Base-by-base conservation (phyloP, 2,888 invertebrate genomes). In the Hymenopus coronatus region DNA sequence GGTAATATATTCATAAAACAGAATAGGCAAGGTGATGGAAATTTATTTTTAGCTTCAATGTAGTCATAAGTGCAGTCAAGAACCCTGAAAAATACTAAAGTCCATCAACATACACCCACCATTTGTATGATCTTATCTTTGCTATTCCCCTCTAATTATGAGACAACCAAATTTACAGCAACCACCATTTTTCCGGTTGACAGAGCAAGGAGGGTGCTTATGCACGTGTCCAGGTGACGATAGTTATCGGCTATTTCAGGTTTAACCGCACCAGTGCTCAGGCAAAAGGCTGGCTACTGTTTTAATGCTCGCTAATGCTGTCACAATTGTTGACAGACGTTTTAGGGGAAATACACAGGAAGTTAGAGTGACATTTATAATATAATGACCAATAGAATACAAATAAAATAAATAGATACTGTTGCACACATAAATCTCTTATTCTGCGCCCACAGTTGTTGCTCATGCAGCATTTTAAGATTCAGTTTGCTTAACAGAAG, bases 191-290 rank as follows among this genome's bases (percentile, higher is more conserved):
- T 81, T 86, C 86, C 85, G 54, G 86, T 12, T 81, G 81, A 86
- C 28, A 81, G 30, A 81, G 14, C 81, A 54, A 28, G 28, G 27
- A 70, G 54, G 86, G 28, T 81, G 81, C 54, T 4, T 14, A 20
- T 25, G 28, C 81, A 54, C 85, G 54, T n/a, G 28, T 30, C 84
- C 33, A 46, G 46, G 85, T 86, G 28, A 81, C 28, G 86, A 86
- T 86, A 81, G 14, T 86, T 86, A 86, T 86, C 86, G 28, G 28
- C 28, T 20, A 28, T 20, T n/a, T 28, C 9, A 28, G 30, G 86
- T 86, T 86, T 86, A 86, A 81, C 46, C 86, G 86, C 46, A 28
- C 28, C 85, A 85, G 20, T 85, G 85, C 85, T 70, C 54, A 70
- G 54, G 54, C 15, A 70, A 70, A 70, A 20, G 54, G 54, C 54